phyloP scores from a whole-genome alignment of 2,113 vertebrate species.

The Pavo muticus region DNA sequence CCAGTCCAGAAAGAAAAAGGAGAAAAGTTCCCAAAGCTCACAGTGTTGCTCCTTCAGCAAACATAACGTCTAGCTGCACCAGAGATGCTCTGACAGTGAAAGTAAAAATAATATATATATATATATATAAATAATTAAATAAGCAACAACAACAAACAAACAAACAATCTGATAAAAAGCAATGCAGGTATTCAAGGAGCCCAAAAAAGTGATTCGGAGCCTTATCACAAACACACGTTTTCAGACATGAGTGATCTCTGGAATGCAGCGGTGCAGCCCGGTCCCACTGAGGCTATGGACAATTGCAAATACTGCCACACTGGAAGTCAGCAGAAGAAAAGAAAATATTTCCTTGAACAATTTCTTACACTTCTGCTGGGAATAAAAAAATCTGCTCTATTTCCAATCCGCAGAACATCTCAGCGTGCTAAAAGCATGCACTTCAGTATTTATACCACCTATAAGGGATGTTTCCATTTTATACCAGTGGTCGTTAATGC shows the following conservation, averaged over 20 bases:
- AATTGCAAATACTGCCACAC: slow-evolving; percentile 39
- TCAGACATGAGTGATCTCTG: neutral
- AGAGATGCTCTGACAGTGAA: neutral
- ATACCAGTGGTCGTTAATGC: neutral
- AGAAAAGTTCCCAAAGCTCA: slow-evolving; percentile 47
- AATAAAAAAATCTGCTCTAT: slow-evolving; percentile 18
- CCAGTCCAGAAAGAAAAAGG: neutral
- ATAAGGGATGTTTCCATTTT: slow-evolving; percentile 30
- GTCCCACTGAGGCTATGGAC: neutral
- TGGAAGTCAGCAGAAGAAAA: neutral
- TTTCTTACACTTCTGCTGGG: neutral
- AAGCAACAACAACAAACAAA: neutral
- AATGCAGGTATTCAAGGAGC: neutral
- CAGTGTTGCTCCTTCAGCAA: neutral
- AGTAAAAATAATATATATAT: neutral
- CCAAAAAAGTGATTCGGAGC: slow-evolving; percentile 49
- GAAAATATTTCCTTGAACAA: slow-evolving; percentile 33
- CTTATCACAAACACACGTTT: neutral
- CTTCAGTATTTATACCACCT: slow-evolving; percentile 27
- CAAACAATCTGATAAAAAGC: neutral
- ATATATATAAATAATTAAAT: neutral
- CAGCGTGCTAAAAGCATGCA: slow-evolving; percentile 2
- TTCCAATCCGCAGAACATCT: slow-evolving; percentile 24
- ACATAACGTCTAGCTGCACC: neutral
- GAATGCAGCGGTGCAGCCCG: neutral